Evolutionary conservation across 2,797 vertebrate species (phyloP).

Genomic region (Mastacembelus armatus): DNA sequence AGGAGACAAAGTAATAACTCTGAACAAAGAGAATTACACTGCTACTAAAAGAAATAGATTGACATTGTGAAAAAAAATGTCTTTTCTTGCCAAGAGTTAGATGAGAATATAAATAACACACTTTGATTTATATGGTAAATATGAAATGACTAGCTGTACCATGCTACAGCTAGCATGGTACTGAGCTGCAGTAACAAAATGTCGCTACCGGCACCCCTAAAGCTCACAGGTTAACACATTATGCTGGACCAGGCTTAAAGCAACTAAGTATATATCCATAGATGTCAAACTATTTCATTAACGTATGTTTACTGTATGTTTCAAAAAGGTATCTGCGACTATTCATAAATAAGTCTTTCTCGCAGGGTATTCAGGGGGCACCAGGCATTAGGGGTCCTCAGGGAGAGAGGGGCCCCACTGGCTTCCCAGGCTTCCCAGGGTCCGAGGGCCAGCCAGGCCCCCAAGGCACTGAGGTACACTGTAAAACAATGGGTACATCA

Average conservation of each 20-base stretch:
- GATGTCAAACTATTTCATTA: too few species aligned
- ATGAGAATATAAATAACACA: neutral
- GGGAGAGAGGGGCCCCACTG: slow-evolving; percentile 84
- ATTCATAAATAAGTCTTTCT: slow-evolving; percentile 19
- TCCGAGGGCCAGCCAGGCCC: slow-evolving; percentile 79
- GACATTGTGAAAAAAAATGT: neutral
- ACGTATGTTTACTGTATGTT: neutral
- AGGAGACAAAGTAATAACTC: slow-evolving; percentile 85
- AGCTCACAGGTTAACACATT: neutral
- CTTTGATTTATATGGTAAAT: neutral
- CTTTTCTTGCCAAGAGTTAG: neutral
- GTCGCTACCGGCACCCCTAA: too few species aligned
- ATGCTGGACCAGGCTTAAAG: neutral
- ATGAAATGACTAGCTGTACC: neutral
- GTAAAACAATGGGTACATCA: slow-evolving; percentile 35
- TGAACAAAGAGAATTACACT: neutral
- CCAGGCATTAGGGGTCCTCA: slow-evolving; percentile 81
- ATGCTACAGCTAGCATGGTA: neutral
- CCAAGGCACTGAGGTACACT: slow-evolving; percentile 80
- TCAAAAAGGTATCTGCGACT: neutral
- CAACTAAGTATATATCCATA: too few species aligned
- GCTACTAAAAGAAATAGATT: neutral
- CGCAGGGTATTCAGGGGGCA: slow-evolving; percentile 82
- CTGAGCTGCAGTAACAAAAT: neutral
- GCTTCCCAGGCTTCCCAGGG: slow-evolving; percentile 86